Evolutionary conservation across 64 coral and sea anemone genomes (phyloP).

Genomic region (Pocillopora damicornis): DNA sequence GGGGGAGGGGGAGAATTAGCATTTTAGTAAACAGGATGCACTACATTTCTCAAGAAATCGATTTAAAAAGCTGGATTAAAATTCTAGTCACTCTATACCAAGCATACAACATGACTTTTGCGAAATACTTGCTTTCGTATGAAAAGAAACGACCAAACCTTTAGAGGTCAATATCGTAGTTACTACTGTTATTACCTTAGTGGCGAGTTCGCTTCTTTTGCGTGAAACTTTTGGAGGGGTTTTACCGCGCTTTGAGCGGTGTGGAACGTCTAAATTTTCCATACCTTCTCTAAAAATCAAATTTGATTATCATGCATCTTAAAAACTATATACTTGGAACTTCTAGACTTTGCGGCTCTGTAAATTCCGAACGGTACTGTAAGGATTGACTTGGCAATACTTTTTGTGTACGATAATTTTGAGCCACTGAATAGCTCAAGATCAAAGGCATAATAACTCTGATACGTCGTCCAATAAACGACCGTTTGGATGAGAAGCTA

Average conservation of each 20-base stretch:
- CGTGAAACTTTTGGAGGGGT: background rate
- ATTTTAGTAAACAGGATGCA: too few relatives aligned
- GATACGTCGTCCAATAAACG: background rate
- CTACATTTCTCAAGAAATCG: too few relatives aligned
- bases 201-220: background rate
- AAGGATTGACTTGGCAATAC: background rate
- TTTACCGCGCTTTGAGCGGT: background rate
- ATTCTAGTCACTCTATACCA: too few relatives aligned
- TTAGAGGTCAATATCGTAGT: too few relatives aligned
- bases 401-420: background rate
- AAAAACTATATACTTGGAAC: too few relatives aligned
- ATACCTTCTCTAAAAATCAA: background rate
- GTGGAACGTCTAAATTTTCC: conserved; percentile 3
- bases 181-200: background rate
- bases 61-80: too few relatives aligned
- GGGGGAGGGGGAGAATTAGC: background rate
- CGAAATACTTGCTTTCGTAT: too few relatives aligned
- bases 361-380: background rate
- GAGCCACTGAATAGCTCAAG: background rate
- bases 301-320: background rate
- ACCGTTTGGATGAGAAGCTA: background rate
- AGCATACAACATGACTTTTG: too few relatives aligned
- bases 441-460: background rate
- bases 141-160: too few relatives aligned
- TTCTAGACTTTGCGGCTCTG: background rate